phyloP scores from a whole-genome alignment of 2,113 vertebrate genomes.

The Lophochroa leadbeateri region DNA sequence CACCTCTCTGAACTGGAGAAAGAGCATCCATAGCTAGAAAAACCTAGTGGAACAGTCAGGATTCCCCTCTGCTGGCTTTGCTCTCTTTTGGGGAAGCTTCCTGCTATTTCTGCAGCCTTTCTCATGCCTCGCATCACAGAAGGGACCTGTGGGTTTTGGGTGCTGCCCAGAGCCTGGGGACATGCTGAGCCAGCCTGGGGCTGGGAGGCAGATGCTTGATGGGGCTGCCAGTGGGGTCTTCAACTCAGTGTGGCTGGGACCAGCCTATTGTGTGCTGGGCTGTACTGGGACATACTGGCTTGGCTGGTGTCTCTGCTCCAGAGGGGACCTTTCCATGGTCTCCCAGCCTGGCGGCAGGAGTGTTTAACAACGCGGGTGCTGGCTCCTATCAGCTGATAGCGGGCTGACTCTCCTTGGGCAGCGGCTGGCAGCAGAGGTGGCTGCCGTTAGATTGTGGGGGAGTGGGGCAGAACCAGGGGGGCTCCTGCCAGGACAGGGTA shows the following conservation, averaged over 20 bases:
- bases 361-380: slow-evolving; percentile 36
- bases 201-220: neutral
- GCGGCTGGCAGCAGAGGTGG: neutral
- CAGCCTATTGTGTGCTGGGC: neutral
- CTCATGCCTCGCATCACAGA: neutral
- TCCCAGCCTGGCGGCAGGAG: neutral
- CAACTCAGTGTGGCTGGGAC: neutral
- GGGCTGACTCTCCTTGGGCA: slow-evolving; percentile 61
- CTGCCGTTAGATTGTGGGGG: neutral
- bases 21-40: neutral
- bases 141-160: neutral
- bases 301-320: neutral
- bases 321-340: neutral
- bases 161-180: neutral
- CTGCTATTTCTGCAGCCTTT: neutral
- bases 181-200: neutral
- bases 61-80: neutral
- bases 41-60: neutral
- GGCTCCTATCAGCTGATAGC: slow-evolving; percentile 75
- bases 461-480: neutral
- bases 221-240: neutral
- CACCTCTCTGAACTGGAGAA: neutral
- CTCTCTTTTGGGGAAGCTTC: neutral
- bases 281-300: neutral
- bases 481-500: accelerated